Percentiles rank a stretch among this genome's conserved stretches.
phyloP scores from a whole-genome alignment of 2,113 vertebrate genomes.

The Burhinus bistriatus region DNA sequence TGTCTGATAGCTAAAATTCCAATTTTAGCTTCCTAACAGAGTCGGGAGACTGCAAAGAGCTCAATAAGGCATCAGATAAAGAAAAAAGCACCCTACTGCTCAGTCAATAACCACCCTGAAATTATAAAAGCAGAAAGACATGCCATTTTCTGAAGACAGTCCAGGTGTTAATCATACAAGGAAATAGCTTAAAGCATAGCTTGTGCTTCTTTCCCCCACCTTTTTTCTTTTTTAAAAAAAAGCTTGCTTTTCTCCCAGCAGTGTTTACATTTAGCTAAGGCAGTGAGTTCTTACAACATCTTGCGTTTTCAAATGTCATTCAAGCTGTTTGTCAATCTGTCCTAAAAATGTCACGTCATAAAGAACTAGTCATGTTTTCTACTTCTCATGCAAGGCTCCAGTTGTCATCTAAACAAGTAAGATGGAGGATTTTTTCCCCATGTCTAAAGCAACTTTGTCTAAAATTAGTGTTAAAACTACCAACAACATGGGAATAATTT shows the following conservation, averaged over 20 bases:
- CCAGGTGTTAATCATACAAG: neutral
- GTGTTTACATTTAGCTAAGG: neutral
- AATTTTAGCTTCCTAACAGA: conserved; percentile 18
- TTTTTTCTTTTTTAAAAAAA: neutral
- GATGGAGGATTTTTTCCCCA: neutral
- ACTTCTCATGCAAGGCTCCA: neutral
- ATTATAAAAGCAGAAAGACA: neutral
- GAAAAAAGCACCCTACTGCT: neutral
- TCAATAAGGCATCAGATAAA: neutral
- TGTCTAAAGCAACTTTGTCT: neutral
- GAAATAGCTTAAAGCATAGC: neutral
- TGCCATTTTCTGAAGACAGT: neutral
- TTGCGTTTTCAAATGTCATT: neutral
- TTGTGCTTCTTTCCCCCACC: neutral
- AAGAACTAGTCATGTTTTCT: neutral
- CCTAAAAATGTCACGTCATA: neutral
- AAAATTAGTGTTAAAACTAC: neutral
- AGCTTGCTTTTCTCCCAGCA: neutral
- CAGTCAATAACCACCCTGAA: neutral
- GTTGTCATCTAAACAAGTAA: neutral
- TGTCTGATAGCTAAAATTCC: conserved; percentile 16
- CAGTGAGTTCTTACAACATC: neutral
- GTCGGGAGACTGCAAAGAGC: neutral
- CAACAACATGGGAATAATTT: neutral
- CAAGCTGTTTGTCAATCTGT: conserved; percentile 15